These are phyloP conservation scores for Mesocricetus auratus DNA, from an alignment of 2,113 vertebrate species.

Conservation along the genomic window DNA sequence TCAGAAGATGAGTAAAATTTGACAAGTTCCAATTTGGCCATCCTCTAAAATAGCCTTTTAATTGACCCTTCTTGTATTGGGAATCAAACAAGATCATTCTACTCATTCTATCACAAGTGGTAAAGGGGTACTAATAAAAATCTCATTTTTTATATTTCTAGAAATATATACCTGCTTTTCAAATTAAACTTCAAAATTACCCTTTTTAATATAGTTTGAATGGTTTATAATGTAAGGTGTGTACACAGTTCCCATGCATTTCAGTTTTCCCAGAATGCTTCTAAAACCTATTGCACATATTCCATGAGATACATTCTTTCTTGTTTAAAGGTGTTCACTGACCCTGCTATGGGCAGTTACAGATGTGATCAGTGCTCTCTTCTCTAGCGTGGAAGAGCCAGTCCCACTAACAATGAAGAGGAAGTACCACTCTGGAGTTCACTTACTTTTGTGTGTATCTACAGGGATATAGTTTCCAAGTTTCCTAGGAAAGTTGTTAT, in stretches of 20 bases:
- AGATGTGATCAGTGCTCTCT: neutral
- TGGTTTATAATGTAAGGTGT: neutral
- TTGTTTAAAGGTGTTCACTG: neutral
- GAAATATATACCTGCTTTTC: neutral
- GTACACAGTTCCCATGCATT: neutral
- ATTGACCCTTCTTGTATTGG: neutral
- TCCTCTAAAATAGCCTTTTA: neutral
- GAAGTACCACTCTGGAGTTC: neutral
- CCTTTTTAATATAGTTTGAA: neutral
- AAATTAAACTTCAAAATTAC: neutral
- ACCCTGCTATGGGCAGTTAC: rapidly evolving
- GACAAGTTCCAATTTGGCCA: neutral
- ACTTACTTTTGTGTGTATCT: neutral
- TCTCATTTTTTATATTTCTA: neutral
- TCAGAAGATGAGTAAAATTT: neutral
- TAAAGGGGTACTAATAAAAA: neutral
- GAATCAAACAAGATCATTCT: neutral
- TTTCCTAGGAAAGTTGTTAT: neutral
- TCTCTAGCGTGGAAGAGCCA: neutral
- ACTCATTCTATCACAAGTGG: neutral
- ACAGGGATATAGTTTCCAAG: neutral
- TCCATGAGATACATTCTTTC: neutral
- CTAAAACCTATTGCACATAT: neutral
- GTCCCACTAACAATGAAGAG: neutral
- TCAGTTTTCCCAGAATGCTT: neutral